A percentile compares a stretch with the other conserved stretches of the same genome.
phyloP scores from a whole-genome alignment of 1,140 invertebrate genomes.

The Leptinotarsa undecemlineata region DNA sequence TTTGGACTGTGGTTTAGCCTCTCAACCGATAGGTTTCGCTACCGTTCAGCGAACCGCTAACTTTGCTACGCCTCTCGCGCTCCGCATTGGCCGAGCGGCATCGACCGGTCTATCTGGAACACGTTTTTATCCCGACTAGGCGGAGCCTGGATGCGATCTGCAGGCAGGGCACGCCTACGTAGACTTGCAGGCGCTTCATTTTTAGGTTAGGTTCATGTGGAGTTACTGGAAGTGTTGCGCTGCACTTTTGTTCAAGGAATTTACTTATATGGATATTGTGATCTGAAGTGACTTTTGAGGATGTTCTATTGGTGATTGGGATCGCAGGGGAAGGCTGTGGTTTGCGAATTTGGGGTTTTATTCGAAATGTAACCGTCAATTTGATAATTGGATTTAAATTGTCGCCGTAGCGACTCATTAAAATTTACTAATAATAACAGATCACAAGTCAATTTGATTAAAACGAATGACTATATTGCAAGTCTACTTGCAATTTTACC shows the following conservation, averaged over 20 bases:
- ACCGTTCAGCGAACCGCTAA: slow-evolving; percentile 44
- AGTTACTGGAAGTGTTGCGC: slow-evolving; percentile 29
- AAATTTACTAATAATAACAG: too few species aligned
- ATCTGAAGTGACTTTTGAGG: slow-evolving; percentile 16
- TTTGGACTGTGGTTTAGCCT: slow-evolving; percentile 46
- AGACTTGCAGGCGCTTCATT: slow-evolving; percentile 47
- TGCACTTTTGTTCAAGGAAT: slow-evolving; percentile 22
- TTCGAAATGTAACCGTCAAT: neutral
- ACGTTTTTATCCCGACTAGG: slow-evolving; percentile 32
- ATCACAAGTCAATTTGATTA: too few species aligned
- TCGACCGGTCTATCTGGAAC: slow-evolving; percentile 29
- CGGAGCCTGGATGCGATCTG: slow-evolving; percentile 22
- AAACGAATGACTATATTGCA: too few species aligned
- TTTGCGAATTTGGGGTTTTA: neutral
- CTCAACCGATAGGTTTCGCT: slow-evolving; percentile 50
- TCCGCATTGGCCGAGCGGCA: slow-evolving; percentile 26
- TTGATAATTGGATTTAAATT: neutral
- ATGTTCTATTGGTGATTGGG: slow-evolving; percentile 7
- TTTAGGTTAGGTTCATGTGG: slow-evolving; percentile 47
- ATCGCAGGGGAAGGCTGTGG: neutral
- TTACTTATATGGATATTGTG: slow-evolving; percentile 19
- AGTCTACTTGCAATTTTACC: too few species aligned
- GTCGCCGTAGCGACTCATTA: too few species aligned
- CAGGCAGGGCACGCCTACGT: slow-evolving; percentile 30
- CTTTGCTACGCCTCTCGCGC: slow-evolving; percentile 31